Conservation (phyloP, 1,140 invertebrate genomes). For the Drosophila arawakana region DNA sequence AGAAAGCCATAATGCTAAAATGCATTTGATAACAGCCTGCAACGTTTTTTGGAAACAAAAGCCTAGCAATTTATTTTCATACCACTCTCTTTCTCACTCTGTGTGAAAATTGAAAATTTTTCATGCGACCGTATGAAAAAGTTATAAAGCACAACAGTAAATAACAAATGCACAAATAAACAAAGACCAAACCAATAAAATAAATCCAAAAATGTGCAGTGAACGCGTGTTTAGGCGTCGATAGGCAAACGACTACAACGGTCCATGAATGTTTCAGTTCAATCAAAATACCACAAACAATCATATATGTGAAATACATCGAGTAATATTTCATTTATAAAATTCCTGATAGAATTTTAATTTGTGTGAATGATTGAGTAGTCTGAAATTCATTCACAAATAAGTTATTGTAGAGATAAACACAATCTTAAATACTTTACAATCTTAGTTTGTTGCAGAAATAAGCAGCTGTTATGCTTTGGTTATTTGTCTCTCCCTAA, state of each 20-base stretch:
- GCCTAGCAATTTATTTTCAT: constrained; percentile 47
- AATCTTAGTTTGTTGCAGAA: too few species aligned
- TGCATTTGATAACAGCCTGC: constrained; percentile 71
- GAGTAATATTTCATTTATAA: constrained; percentile 5
- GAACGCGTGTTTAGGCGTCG: constrained; percentile 60
- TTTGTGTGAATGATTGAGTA: neutral
- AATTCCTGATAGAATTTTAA: neutral
- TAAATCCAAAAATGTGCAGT: constrained; percentile 48
- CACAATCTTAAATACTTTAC: too few species aligned
- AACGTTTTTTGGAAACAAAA: constrained; percentile 46
- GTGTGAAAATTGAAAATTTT: constrained; percentile 71
- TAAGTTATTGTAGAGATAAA: too few species aligned
- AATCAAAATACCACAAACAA: constrained; percentile 8
- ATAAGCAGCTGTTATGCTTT: too few species aligned
- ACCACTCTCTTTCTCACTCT: constrained; percentile 6
- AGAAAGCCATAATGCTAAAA: constrained; percentile 69
- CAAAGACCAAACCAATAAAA: constrained; percentile 59
- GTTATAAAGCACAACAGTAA: constrained; percentile 72
- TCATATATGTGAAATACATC: neutral
- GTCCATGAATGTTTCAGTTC: neutral
- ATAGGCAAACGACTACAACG: constrained; percentile 31
- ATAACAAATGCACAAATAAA: constrained; percentile 72
- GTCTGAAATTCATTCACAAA: too few species aligned
- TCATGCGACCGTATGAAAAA: constrained; percentile 58
- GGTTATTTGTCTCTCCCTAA: too few species aligned